Evolutionary conservation across 2,888 invertebrate species (phyloP).

Genomic region (Pachydiplax longipennis): DNA sequence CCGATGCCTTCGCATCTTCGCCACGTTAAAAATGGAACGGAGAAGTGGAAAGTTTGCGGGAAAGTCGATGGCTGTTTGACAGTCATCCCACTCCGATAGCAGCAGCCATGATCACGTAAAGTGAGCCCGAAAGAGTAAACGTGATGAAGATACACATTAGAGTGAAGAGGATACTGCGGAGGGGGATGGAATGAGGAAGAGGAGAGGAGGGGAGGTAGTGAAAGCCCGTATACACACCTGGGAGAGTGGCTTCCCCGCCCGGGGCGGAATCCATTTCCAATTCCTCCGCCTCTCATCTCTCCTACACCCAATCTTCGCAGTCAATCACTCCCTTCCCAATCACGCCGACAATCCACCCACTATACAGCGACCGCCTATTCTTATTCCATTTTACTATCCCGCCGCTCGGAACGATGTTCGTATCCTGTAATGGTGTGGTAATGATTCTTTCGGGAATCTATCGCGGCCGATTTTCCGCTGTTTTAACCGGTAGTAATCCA

Average conservation of each 20-base stretch:
- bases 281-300: neutral
- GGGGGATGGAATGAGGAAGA: conserved; percentile 22
- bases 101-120: neutral
- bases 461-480: neutral
- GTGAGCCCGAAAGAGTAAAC: neutral
- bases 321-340: conserved; percentile 18
- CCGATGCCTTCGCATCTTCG: too few relatives aligned
- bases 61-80: neutral
- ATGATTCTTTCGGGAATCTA: neutral
- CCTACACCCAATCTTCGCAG: neutral
- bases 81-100: neutral
- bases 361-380: neutral
- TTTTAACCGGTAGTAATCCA: neutral
- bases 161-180: neutral
- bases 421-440: neutral
- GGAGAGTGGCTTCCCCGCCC: conserved; percentile 33
- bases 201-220: neutral
- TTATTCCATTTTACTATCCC: neutral
- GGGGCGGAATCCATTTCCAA: conserved; percentile 37
- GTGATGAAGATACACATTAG: neutral
- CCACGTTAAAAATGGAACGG: too few relatives aligned
- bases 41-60: neutral
- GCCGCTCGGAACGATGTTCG: neutral
- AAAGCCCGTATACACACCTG: conserved; percentile 14
- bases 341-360: neutral